These are phyloP conservation scores for Siniperca chuatsi DNA, from an alignment of 2,113 vertebrate species.

Conservation along the genomic window DNA sequence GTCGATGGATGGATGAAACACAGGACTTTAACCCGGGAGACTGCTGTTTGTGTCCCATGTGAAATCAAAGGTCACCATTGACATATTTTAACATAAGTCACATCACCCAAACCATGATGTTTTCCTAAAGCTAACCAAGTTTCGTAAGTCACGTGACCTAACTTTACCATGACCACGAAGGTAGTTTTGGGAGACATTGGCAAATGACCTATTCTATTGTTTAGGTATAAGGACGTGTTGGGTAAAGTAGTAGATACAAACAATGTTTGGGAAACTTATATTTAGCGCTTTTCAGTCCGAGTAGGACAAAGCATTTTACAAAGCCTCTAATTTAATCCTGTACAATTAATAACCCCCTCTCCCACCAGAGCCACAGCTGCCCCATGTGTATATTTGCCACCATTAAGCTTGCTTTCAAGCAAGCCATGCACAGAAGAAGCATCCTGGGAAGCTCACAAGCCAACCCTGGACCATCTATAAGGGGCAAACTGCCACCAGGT, in stretches of 20 bases:
- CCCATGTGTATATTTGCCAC: background rate
- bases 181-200: too few species aligned
- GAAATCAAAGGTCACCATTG: too few species aligned
- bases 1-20: too few species aligned
- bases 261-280: background rate
- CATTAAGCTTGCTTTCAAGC: constrained; percentile 1
- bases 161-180: too few species aligned
- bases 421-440: background rate
- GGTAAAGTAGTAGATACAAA: background rate
- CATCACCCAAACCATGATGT: too few species aligned
- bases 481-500: constrained; percentile 6
- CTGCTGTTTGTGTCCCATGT: too few species aligned
- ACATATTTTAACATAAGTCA: too few species aligned
- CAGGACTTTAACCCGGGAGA: too few species aligned
- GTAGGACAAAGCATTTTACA: background rate
- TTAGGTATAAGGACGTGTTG: too few species aligned
- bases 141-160: too few species aligned
- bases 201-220: too few species aligned
- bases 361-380: background rate
- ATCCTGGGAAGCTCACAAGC: background rate
- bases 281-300: background rate
- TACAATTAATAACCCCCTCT: background rate
- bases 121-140: too few species aligned
- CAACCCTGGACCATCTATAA: background rate
- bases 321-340: background rate